These are phyloP conservation scores for Empidonax alnorum DNA, from an alignment of 2,113 vertebrate genomes.

Conservation along the genomic window DNA sequence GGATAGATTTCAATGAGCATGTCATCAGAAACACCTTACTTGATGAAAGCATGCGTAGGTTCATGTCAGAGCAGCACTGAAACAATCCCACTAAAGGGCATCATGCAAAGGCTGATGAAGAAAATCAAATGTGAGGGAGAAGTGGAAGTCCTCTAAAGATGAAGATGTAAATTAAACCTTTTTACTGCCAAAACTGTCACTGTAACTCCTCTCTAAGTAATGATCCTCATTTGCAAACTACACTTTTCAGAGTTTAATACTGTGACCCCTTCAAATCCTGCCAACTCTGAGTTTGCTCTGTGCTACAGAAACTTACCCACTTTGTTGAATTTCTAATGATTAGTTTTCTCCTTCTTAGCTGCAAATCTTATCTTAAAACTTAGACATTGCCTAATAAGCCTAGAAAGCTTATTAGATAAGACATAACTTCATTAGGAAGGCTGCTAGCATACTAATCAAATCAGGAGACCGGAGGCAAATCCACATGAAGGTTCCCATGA, in stretches of 20 bases:
- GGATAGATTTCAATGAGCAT: neutral
- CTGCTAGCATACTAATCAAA: constrained; percentile 11
- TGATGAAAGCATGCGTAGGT: neutral
- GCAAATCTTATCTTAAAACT: neutral
- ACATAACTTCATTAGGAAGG: constrained; percentile 13
- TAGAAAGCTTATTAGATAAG: constrained; percentile 8
- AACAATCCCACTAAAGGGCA: neutral
- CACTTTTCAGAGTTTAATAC: neutral
- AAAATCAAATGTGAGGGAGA: neutral
- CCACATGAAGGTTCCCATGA: neutral
- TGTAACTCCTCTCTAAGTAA: neutral
- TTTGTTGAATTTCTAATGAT: neutral
- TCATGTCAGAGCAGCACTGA: neutral
- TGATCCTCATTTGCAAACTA: neutral
- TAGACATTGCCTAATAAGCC: neutral
- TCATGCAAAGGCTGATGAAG: neutral
- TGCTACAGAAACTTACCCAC: neutral
- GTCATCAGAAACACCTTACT: constrained; percentile 22
- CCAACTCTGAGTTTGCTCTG: neutral
- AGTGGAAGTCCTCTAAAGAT: neutral
- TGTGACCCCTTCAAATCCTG: neutral
- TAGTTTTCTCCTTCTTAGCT: neutral
- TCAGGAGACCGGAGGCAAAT: neutral
- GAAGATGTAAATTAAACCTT: neutral
- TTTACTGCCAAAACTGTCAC: neutral